Base-by-base conservation (phyloP, 2,888 invertebrate species). In the Globia sparganii region DNA sequence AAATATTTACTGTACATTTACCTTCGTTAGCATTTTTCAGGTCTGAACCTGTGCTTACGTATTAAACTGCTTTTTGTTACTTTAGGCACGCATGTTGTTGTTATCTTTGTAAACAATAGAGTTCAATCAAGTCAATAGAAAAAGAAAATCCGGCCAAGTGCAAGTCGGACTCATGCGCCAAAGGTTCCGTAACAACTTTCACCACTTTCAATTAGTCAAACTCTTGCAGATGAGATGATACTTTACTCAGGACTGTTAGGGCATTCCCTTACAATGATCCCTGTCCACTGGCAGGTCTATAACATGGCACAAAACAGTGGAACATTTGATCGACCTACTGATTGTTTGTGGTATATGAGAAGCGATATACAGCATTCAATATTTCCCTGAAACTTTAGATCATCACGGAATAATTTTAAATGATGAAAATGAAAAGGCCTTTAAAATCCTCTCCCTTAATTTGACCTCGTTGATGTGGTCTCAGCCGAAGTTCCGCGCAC, bases 401-500 rank as follows among this genome's bases (percentile, higher is more conserved):
- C 31, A 67, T 13, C 59, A n/a, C 9, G 8, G 15, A 31, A 81
- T 67, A n/a, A 79, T 77, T 56, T 62, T 40, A 68, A 64, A 68
- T 67, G 13, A 65, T 46, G 15, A 62, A 37, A 66, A 56, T 64
- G 58, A 59, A 66, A 65, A 83, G 59, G 25, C 69, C 59, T 49
- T 75, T 53, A 74, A 59, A 80, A 65, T 64, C 37, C 9, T 74
- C 37, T 34, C n/a, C 62, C 8, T 65, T 67, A 82, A 75, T 69
- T 77, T 62, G 49, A 28, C 34, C 43, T 68, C 65, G 69, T 75
- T 64, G 67, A 70, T 77, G 87, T 85, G 78, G 67, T 73, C 76
- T 53, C 73, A 25, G 72, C 66, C 58, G 62, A 78, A 81, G 87
- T 81, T 78, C 71, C 76, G 75, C 73, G 81, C 72, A 85, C 81